phyloP scores from a whole-genome alignment of 2,888 invertebrate genomes.

The Agapostemon virescens region DNA sequence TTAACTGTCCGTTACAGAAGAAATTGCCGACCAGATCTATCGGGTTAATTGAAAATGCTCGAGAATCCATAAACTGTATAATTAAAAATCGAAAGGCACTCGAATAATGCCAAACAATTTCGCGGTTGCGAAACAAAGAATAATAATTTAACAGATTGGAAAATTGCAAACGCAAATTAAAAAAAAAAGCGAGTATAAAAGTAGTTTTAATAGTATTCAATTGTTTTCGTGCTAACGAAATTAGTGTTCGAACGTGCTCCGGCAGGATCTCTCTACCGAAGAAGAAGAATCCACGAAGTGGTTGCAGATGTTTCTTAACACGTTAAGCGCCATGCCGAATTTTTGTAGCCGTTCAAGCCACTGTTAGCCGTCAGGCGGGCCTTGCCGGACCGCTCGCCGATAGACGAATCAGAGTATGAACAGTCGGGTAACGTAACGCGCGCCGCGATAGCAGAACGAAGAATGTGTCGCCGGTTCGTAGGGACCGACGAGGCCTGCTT shows the following conservation, averaged over 20 bases:
- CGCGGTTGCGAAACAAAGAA: background rate
- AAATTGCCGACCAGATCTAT: background rate
- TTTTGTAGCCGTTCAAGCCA: no score
- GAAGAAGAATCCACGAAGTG: background rate
- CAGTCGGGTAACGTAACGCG: no score
- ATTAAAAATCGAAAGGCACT: background rate
- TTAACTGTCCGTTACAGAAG: no score
- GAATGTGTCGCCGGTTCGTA: no score
- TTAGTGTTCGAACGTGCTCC: constrained; percentile 5
- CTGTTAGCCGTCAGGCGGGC: no score
- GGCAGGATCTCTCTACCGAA: background rate
- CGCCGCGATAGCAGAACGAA: no score
- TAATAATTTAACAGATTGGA: background rate
- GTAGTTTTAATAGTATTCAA: background rate
- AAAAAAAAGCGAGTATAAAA: background rate
- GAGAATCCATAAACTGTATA: background rate
- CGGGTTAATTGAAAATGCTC: background rate
- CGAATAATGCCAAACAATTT: background rate
- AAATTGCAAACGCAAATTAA: background rate
- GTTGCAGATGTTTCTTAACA: constrained; percentile 34
- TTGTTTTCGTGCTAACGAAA: background rate
- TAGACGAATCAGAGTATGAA: no score
- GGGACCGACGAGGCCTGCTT: no score
- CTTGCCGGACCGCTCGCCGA: no score
- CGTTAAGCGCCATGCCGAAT: no score